Percentiles rank a stretch among this genome's conserved stretches.
Evolutionary conservation across 2,797 vertebrate genomes (phyloP).

Genomic region (Oryzias sinensis): DNA sequence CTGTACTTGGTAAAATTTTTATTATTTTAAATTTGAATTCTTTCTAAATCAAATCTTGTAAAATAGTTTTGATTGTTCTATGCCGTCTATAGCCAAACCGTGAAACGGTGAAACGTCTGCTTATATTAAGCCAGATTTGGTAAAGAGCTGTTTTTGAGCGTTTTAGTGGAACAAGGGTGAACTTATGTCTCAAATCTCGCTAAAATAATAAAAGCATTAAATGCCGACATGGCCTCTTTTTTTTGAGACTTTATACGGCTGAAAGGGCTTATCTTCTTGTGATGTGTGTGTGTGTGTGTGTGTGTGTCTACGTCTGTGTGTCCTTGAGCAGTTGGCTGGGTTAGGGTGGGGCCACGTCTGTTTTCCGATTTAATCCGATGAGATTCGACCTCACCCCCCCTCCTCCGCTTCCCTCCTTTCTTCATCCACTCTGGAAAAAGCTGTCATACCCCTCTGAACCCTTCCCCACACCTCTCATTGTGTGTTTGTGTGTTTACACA

Average conservation of each 20-base stretch:
- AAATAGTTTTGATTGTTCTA: too few species aligned
- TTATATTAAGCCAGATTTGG: background rate
- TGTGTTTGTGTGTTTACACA: background rate
- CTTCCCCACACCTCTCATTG: background rate
- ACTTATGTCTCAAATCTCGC: background rate
- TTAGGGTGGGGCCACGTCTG: slow-evolving; percentile 27
- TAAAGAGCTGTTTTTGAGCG: too few species aligned
- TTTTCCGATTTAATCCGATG: slow-evolving; percentile 41
- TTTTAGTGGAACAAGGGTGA: background rate
- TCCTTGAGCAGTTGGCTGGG: slow-evolving; percentile 20
- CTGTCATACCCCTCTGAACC: slow-evolving; percentile 9
- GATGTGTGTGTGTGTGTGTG: slow-evolving; percentile 15
- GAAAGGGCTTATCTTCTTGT: slow-evolving; percentile 37
- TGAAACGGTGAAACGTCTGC: background rate
- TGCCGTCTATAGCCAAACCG: background rate
- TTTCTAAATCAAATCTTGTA: background rate
- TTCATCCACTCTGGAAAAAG: slow-evolving; percentile 26
- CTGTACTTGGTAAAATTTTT: too few species aligned
- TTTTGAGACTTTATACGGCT: slow-evolving; percentile 22
- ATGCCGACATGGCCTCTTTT: slow-evolving; percentile 7
- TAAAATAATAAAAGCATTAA: background rate
- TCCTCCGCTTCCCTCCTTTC: slow-evolving; percentile 14
- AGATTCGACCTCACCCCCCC: slow-evolving; percentile 19
- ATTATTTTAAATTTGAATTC: background rate
- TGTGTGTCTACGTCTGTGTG: slow-evolving; percentile 20